Percentiles rank a stretch among this genome's conserved stretches.
Evolutionary conservation across 2,113 vertebrate species (phyloP).

Genomic region (Cercopithecus mona): DNA sequence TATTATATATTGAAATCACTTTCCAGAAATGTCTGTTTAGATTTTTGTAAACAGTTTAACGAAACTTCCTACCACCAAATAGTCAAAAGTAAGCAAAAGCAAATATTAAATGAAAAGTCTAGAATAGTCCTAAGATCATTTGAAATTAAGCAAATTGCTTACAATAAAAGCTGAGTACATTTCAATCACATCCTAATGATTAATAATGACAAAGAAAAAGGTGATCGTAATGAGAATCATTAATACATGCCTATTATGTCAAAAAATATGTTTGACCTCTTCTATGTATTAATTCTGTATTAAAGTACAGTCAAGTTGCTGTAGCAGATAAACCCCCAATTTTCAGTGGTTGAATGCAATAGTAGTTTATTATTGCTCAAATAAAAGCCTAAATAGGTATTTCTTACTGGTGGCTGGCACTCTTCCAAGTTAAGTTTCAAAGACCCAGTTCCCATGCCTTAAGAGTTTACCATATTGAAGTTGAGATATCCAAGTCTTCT

Average conservation of each 20-base stretch:
- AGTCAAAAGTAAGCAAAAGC: not conserved
- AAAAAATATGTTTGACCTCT: not conserved
- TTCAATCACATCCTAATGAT: not conserved
- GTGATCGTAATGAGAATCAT: not conserved
- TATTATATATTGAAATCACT: not conserved
- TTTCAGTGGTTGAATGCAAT: not conserved
- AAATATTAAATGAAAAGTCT: not conserved
- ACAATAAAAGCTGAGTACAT: not conserved
- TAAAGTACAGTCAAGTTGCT: not conserved
- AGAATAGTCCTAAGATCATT: not conserved
- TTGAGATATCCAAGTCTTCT: not conserved
- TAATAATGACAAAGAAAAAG: not conserved
- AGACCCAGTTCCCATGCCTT: not conserved
- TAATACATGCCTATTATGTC: not conserved
- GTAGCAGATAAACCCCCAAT: not conserved
- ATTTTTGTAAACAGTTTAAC: not conserved
- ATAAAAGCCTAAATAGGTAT: not conserved
- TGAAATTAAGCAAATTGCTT: not conserved
- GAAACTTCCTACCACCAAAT: not conserved
- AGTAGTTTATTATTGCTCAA: not conserved
- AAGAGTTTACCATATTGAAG: not conserved
- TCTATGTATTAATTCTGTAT: not conserved
- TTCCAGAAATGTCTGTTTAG: slow-evolving; percentile 13
- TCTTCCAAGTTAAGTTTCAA: not conserved
- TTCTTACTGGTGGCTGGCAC: not conserved